Conservation (phyloP, 2,113 vertebrate species). For the Triplophysa tibetana region DNA sequence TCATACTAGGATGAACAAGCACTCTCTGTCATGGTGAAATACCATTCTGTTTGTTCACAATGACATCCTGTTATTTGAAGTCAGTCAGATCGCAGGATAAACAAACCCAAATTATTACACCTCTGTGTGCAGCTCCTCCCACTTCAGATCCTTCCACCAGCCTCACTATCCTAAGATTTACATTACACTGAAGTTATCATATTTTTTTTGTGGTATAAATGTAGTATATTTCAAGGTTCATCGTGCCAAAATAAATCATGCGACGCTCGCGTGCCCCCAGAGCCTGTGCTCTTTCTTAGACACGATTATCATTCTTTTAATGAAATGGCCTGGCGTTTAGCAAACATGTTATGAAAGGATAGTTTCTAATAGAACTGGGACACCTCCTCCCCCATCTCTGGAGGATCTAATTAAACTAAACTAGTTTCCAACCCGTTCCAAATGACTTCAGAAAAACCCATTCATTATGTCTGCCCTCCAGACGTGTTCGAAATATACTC, state of each 20-base stretch:
- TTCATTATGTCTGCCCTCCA: slow-evolving; percentile 80
- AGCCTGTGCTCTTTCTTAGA: slow-evolving; percentile 28
- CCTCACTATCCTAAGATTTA: background rate
- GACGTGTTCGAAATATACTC: slow-evolving; percentile 77
- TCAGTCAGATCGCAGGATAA: no score
- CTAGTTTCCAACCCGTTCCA: slow-evolving; percentile 81
- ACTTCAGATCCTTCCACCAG: background rate
- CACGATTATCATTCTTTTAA: slow-evolving; percentile 68
- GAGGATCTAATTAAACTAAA: slow-evolving; percentile 83
- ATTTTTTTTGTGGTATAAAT: background rate
- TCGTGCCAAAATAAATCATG: slow-evolving; percentile 9
- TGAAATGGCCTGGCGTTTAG: slow-evolving; percentile 66
- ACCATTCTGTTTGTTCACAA: slow-evolving; percentile 4
- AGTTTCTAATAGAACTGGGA: slow-evolving; percentile 74
- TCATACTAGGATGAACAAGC: background rate
- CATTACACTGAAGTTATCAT: background rate
- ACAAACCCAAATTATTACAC: background rate
- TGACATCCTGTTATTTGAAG: slow-evolving; percentile 23
- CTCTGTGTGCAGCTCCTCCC: background rate
- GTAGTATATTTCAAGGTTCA: slow-evolving; percentile 15
- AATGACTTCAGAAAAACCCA: slow-evolving; percentile 78
- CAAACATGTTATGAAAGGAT: slow-evolving; percentile 74
- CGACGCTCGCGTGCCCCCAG: slow-evolving; percentile 14
- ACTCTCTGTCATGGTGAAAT: background rate
- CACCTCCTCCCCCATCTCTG: slow-evolving; percentile 68